These are phyloP conservation scores for Neomorphus geoffroyi DNA, from an alignment of 2,797 vertebrate species.

Conservation along the genomic window DNA sequence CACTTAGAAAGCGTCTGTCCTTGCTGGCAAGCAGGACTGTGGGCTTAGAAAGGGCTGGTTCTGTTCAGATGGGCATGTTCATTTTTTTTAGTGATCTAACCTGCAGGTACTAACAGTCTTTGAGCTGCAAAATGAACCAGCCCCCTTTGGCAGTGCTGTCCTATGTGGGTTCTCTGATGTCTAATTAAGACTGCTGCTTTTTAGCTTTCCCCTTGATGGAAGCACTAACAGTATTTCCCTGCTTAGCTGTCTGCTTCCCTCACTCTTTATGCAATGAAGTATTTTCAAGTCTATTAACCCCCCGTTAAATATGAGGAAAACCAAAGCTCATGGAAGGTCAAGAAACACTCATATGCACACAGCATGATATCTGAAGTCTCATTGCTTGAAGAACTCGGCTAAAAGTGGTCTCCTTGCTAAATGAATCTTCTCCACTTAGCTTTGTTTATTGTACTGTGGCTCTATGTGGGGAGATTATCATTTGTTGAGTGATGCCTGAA, in stretches of 20 bases:
- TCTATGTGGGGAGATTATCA: not conserved
- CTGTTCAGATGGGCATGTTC: not conserved
- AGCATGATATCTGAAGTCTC: not conserved
- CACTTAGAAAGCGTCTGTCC: rapidly evolving
- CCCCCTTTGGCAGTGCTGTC: not conserved
- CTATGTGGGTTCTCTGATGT: not conserved
- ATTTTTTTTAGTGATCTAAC: not conserved
- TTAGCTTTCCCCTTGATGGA: not conserved
- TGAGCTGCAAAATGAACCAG: not conserved
- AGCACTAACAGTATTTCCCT: not conserved
- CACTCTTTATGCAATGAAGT: not conserved
- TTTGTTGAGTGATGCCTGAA: conserved; percentile 46
- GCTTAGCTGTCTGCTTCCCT: not conserved
- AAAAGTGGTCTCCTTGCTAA: conserved; percentile 13
- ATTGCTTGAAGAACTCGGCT: not conserved
- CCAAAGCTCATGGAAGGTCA: not conserved
- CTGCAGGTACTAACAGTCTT: not conserved
- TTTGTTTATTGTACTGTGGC: conserved; percentile 29
- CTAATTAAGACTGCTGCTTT: not conserved
- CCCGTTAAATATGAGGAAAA: not conserved
- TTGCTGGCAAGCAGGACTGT: not conserved
- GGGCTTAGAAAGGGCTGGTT: not conserved
- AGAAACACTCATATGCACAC: not conserved
- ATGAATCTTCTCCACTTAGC: not conserved
- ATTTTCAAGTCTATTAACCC: not conserved